Evolutionary conservation across 2,113 vertebrate species (phyloP), one percentile per base, ranked within the genome.

Genomic region (Apteryx mantelli): DNA sequence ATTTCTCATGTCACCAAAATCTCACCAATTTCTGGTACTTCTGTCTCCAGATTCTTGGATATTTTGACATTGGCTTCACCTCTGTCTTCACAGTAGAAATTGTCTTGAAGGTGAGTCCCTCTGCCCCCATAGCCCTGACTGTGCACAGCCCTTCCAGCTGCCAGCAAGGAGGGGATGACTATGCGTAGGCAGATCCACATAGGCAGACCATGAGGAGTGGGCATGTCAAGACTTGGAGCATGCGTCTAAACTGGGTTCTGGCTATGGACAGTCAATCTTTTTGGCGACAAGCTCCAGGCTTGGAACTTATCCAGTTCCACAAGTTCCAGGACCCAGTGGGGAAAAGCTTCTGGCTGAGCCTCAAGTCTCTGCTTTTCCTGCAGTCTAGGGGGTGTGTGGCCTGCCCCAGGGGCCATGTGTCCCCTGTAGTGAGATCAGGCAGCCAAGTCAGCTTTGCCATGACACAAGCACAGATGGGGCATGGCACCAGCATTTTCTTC

Each of bases 41-140:
- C 63, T 94, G 25, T 82, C 50, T 60, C 50, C 96, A 99, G 99
- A 98, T 99, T 84, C 98, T 99, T 25, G 98, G 98, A 63, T 99
- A 99, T 66, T 99, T 99, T 97, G 99, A 99, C 95, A 98, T 99
- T 4, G 99, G 98, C 74, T 99, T 99, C 97, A 99, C 99, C 17
- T 98, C 99, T 21, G 98, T 99, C 63, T 99, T 99, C 98, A 99
- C 99, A 21, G 99, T 99, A 21, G 99, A 99, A 98, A 99, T 99
- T 11, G 98, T 99, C 68, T 96, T 99, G 50, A 99, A 99, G 99
- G 99, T 99, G 97, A 97, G 97, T 75, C 40, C 22, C 17, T 50
- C 25, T 78, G 28, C 50, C n/a, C 30, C 5, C 0, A 0, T 28
- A 60, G 30, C 28, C 46, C 56, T 22, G 7, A 15, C 55, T 40